A percentile compares a stretch with the other conserved stretches of the same genome.
Evolutionary conservation across 2,113 vertebrate genomes (phyloP).

Genomic region (Asarcornis scutulata): DNA sequence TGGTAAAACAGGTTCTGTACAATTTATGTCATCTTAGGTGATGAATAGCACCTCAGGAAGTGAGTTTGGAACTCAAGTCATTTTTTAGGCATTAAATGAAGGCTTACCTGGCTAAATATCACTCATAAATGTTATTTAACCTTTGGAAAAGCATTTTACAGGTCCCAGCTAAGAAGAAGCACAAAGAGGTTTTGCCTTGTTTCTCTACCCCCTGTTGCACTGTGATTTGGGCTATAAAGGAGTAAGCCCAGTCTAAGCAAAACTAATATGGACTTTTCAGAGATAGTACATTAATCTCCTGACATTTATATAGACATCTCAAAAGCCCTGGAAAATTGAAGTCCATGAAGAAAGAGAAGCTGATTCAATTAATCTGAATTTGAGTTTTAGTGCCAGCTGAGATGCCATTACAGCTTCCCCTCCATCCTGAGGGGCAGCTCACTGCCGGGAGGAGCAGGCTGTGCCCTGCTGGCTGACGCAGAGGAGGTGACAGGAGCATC

Average conservation of each 20-base stretch:
- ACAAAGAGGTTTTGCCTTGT: not conserved
- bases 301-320: not conserved
- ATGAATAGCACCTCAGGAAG: not conserved
- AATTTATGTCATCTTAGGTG: not conserved
- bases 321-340: not conserved
- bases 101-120: not conserved
- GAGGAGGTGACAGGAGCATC: not conserved
- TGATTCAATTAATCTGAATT: not conserved
- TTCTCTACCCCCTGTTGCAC: not conserved
- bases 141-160: not conserved
- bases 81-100: not conserved
- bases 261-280: not conserved
- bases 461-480: not conserved
- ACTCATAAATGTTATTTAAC: not conserved
- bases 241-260: not conserved
- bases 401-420: not conserved
- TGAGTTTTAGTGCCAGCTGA: not conserved
- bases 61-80: not conserved
- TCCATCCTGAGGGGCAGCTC: fast-evolving
- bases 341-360: not conserved
- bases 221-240: not conserved
- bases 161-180: not conserved
- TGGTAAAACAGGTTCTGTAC: not conserved
- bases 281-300: not conserved
- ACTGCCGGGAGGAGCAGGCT: not conserved